Evolutionary conservation across 2,888 invertebrate genomes (phyloP).

Genomic region (Epistrophella euchroma): DNA sequence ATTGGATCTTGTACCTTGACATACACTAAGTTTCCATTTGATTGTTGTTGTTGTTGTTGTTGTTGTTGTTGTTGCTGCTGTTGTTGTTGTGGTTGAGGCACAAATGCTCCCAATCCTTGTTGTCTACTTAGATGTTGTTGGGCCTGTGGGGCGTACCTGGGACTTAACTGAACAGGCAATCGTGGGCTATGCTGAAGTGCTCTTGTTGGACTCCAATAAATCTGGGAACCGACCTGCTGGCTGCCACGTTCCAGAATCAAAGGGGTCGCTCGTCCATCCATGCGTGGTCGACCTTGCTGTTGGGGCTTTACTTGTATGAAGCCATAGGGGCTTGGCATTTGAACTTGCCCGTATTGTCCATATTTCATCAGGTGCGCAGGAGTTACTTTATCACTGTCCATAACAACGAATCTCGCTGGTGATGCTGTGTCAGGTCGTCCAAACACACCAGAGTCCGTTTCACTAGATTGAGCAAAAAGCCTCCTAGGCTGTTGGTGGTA

Average conservation of each 20-base stretch:
- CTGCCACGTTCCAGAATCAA: slow-evolving; percentile 81
- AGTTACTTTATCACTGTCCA: slow-evolving; percentile 80
- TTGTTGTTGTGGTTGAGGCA: slow-evolving; percentile 58
- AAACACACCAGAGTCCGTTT: slow-evolving; percentile 77
- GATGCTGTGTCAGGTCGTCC: slow-evolving; percentile 77
- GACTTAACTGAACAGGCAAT: slow-evolving; percentile 78
- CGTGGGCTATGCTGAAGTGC: slow-evolving; percentile 78
- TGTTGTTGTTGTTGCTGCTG: slow-evolving; percentile 61
- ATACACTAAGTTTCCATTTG: slow-evolving; percentile 65
- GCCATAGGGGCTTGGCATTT: slow-evolving; percentile 78
- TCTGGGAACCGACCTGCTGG: slow-evolving; percentile 81
- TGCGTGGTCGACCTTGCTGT: slow-evolving; percentile 70
- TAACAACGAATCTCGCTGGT: slow-evolving; percentile 80
- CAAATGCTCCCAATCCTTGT: slow-evolving; percentile 25
- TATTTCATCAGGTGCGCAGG: slow-evolving; percentile 80
- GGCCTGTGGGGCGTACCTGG: slow-evolving; percentile 77
- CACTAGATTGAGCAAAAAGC: slow-evolving; percentile 76
- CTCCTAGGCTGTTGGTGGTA: slow-evolving; percentile 62
- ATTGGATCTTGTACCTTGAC: slow-evolving; percentile 75
- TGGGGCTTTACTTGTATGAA: slow-evolving; percentile 77
- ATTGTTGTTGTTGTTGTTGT: slow-evolving; percentile 62
- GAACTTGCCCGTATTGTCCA: slow-evolving; percentile 77
- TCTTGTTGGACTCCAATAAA: slow-evolving; percentile 81
- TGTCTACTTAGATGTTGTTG: slow-evolving; percentile 77
- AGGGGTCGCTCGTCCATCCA: slow-evolving; percentile 81